These are phyloP conservation scores for Lordiphosa collinella DNA, from an alignment of 1,140 invertebrate genomes.

Conservation along the genomic window DNA sequence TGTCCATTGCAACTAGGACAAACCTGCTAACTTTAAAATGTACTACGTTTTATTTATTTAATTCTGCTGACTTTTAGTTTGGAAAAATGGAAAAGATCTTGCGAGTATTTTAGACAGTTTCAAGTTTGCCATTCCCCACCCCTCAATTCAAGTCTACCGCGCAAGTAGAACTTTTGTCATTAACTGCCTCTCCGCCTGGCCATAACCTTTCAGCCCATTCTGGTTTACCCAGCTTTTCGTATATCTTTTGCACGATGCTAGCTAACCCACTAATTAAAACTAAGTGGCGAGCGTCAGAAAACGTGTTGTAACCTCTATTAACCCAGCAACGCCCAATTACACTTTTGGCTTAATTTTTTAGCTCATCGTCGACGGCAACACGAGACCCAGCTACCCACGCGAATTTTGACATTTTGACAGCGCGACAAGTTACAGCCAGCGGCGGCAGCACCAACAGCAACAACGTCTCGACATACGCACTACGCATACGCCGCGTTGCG, in stretches of 20 bases:
- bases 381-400: conserved; percentile 16
- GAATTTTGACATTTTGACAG: conserved; percentile 72
- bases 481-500: conserved; percentile 57
- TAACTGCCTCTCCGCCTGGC: neutral
- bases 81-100: too few species aligned
- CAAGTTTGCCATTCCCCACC: too few species aligned
- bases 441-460: conserved; percentile 28
- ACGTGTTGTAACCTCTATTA: conserved; percentile 66
- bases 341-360: conserved; percentile 67
- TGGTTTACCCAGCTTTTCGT: conserved; percentile 30
- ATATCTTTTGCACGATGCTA: conserved; percentile 36
- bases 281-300: conserved; percentile 62
- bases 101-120: too few species aligned
- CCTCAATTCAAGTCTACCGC: too few species aligned
- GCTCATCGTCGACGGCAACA: conserved; percentile 26
- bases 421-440: conserved; percentile 52
- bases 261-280: conserved; percentile 73
- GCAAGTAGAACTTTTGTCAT: too few species aligned
- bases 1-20: too few species aligned
- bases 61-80: too few species aligned
- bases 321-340: conserved; percentile 71
- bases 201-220: conserved; percentile 13
- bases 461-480: conserved; percentile 32
- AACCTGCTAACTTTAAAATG: too few species aligned
- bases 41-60: too few species aligned